Evolutionary conservation across 2,797 vertebrate genomes (phyloP), one percentile per base, ranked within the genome.

Genomic region (Lepus townsendii): DNA sequence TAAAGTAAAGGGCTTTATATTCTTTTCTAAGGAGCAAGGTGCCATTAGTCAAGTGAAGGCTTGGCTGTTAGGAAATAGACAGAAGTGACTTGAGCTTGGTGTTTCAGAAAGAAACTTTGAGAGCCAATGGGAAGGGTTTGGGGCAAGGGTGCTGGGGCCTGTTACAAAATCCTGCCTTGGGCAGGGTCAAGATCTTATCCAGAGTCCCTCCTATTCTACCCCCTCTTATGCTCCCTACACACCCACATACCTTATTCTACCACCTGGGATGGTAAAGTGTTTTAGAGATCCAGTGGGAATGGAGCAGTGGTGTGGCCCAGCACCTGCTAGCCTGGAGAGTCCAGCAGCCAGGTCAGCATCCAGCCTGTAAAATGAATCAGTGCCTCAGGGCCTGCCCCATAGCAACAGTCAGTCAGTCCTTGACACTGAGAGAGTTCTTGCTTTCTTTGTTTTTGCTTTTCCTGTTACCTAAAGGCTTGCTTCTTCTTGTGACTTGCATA

Each of bases 401-500:
- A 63, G 65, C 57, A 63, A 66, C 12, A 79, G 42, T 47, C 7
- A 78, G 32, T 82, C 17, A 68, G 57, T 68, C 66, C 71, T 62
- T 52, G 68, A 86, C 22, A 62, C 68, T 17, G 65, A 73, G 27
- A 32, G 22, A 20, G 19, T 52, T 75, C 85, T 92, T 30, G 9
- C 19, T 66, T 77, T 60, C 54, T 83, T 93, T 92, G 68, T 66
- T 83, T 88, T 90, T 35, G n/a, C 38, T 54, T 52, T 75, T 84
- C 19, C 0, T 30, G 11, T 90, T 83, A 78, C 77, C 78, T 17
- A 30, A 73, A 62, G 72, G 38, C 26, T 52, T 22, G 13, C 20
- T 66, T 88, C 27, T 76, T 89, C 72, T 92, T 95, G 65, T 62
- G 80, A 79, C 84, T 93, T 68, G 63, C 80, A 35, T 83, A 90